phyloP scores from a whole-genome alignment of 1,140 invertebrate genomes.

The Bombus pascuorum region DNA sequence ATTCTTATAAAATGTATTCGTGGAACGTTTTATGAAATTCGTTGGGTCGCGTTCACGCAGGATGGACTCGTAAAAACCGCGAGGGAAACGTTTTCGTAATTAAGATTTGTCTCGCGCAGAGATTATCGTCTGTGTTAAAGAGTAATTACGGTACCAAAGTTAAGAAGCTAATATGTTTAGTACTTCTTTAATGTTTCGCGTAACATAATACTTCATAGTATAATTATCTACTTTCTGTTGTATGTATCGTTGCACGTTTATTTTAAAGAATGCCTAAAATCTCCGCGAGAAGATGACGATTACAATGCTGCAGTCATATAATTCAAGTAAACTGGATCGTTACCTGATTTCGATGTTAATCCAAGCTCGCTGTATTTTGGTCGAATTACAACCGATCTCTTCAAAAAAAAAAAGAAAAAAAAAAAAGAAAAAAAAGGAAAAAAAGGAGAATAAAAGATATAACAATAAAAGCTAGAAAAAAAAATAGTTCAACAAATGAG shows the following conservation, averaged over 20 bases:
- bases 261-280: not conserved
- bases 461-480: not conserved
- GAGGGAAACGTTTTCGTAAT: not conserved
- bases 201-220: conserved; percentile 5
- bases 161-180: conserved; percentile 14
- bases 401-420: not conserved
- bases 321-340: conserved; percentile 10
- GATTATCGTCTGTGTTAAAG: conserved; percentile 26
- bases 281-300: not conserved
- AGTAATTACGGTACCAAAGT: conserved; percentile 40
- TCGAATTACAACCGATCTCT: not conserved
- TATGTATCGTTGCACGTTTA: not conserved
- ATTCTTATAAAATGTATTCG: conserved; percentile 1
- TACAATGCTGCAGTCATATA: not conserved
- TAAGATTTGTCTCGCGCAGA: conserved; percentile 13
- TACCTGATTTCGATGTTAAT: conserved; percentile 1
- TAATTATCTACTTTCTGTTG: not conserved
- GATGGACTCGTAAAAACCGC: not conserved
- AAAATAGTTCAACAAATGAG: not conserved
- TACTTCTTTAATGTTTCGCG: conserved; percentile 17
- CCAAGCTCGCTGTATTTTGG: not conserved
- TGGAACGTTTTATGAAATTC: conserved; percentile 6
- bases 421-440: not conserved
- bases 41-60: too few species aligned
- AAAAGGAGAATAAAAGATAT: not conserved